These are phyloP conservation scores for Rutpela maculata DNA, from an alignment of 2,888 invertebrate species.

Conservation along the genomic window DNA sequence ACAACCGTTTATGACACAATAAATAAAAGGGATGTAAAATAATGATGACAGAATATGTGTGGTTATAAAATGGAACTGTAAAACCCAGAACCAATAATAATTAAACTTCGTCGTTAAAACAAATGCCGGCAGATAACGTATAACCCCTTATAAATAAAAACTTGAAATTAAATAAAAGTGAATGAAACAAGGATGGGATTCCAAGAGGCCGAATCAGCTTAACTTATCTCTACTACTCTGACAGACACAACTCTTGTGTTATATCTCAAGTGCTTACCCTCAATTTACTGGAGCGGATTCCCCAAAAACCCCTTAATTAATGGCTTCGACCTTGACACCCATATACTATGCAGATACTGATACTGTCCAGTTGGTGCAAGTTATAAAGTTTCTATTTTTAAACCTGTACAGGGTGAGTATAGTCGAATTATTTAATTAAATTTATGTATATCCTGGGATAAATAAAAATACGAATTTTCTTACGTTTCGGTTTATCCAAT, in stretches of 20 bases:
- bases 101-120: conserved; percentile 64
- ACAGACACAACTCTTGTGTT: conserved; percentile 63
- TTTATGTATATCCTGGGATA: no score
- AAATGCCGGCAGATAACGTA: conserved; percentile 53
- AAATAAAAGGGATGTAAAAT: conserved; percentile 63
- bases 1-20: conserved; percentile 65
- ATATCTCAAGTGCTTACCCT: conserved; percentile 58
- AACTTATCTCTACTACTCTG: conserved; percentile 62
- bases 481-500: no score
- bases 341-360: background rate
- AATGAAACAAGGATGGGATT: conserved; percentile 21
- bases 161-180: conserved; percentile 19
- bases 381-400: background rate
- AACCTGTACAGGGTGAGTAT: no score
- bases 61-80: conserved; percentile 62
- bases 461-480: no score
- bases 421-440: no score
- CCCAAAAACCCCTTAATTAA: conserved; percentile 43
- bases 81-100: conserved; percentile 63
- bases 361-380: background rate
- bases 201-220: conserved; percentile 61
- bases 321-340: conserved; percentile 21
- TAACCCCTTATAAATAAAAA: conserved; percentile 30
- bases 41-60: conserved; percentile 61
- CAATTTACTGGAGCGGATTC: conserved; percentile 59